Percentiles rank a stretch among this genome's conserved stretches.
Evolutionary conservation across 2,888 invertebrate genomes (phyloP).

Genomic region (Drosophila vallismaia): DNA sequence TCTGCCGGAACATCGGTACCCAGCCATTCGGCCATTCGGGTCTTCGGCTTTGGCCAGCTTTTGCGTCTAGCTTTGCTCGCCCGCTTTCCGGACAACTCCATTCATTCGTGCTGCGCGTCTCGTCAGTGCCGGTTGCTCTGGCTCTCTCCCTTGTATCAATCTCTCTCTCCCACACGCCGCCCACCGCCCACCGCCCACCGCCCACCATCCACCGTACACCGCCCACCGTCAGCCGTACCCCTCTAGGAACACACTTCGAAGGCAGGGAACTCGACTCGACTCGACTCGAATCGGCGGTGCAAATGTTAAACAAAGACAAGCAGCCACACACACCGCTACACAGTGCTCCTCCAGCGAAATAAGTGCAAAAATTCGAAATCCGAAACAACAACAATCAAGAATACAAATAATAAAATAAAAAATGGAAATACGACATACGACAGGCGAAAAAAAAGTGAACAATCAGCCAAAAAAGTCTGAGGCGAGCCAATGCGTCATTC

Average conservation of each 20-base stretch:
- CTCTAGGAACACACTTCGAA: neutral
- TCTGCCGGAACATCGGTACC: constrained; percentile 27
- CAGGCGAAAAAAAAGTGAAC: constrained; percentile 41
- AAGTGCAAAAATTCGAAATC: constrained; percentile 51
- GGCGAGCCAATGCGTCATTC: constrained; percentile 61
- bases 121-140: constrained; percentile 69
- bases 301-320: constrained; percentile 58
- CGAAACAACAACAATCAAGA: constrained; percentile 24
- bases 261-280: neutral
- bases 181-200: constrained; percentile 6
- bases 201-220: constrained; percentile 17
- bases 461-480: constrained; percentile 43
- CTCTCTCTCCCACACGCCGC: constrained; percentile 24
- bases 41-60: constrained; percentile 34
- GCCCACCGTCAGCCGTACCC: constrained; percentile 6
- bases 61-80: constrained; percentile 46
- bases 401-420: constrained; percentile 12
- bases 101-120: constrained; percentile 79
- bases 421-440: constrained; percentile 6
- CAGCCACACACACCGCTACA: constrained; percentile 32
- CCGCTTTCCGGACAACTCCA: constrained; percentile 66
- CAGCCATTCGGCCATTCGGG: constrained; percentile 28
- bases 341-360: constrained; percentile 21
- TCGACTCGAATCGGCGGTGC: constrained; percentile 29
- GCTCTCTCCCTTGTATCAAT: constrained; percentile 21